A percentile compares a stretch with the other conserved stretches of the same genome.
These are phyloP conservation scores for Imbricaverruca yamaguchii DNA, from an alignment of 2,888 invertebrate species.

Conservation along the genomic window DNA sequence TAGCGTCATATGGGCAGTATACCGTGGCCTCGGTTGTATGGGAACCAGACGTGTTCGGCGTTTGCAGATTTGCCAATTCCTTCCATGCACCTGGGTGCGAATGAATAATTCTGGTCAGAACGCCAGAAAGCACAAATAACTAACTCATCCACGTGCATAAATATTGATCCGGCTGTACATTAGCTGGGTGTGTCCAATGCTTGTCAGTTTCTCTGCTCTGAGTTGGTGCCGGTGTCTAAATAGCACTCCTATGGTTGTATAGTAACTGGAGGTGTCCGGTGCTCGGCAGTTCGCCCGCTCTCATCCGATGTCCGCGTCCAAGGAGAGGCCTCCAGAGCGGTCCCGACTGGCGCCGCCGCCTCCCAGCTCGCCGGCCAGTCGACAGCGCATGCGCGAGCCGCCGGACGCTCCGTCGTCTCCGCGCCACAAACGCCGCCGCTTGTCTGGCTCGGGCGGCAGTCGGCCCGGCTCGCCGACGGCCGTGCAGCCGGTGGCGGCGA, in stretches of 20 bases:
- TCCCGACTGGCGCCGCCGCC: not conserved
- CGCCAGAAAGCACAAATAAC: too few relatives aligned
- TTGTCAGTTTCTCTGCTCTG: not conserved
- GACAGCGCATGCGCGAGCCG: not conserved
- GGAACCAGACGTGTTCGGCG: too few relatives aligned
- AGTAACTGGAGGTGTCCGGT: not conserved
- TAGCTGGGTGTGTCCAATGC: not conserved
- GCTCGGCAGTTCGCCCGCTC: not conserved
- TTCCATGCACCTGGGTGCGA: too few relatives aligned
- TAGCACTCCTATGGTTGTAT: not conserved
- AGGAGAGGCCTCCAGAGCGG: not conserved
- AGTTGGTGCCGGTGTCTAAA: not conserved
- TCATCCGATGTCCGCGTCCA: not conserved
- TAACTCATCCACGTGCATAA: too few relatives aligned
- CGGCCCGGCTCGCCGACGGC: conserved; percentile 1
- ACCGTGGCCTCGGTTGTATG: too few relatives aligned
- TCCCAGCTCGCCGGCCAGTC: not conserved
- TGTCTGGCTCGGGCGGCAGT: not conserved
- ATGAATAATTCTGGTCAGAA: too few relatives aligned
- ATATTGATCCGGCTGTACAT: too few relatives aligned
- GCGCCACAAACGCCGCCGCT: not conserved
- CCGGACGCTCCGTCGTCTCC: not conserved
- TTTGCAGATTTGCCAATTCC: too few relatives aligned
- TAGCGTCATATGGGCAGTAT: too few relatives aligned
- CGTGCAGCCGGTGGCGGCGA: not conserved